phyloP scores from a whole-genome alignment of 2,113 vertebrate species.

The Hippopotamus amphibius region DNA sequence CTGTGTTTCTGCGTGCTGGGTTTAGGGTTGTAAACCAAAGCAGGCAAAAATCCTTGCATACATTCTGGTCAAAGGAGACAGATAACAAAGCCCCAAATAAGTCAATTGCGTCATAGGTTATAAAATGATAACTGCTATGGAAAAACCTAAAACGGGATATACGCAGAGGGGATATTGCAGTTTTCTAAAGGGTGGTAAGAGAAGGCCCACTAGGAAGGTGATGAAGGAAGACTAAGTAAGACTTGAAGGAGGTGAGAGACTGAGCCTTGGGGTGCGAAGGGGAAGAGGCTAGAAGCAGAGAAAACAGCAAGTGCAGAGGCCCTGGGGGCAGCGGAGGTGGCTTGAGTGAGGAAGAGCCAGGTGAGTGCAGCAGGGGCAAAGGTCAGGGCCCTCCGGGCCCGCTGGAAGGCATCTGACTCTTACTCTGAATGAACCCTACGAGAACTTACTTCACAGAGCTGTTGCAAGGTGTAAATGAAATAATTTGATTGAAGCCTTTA shows the following conservation, averaged over 20 bases:
- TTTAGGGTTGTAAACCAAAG: conserved; percentile 33
- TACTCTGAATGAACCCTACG: not conserved
- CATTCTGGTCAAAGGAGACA: not conserved
- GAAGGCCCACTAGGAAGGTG: not conserved
- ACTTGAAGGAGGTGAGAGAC: not conserved
- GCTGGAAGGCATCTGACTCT: not conserved
- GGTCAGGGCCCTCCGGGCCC: not conserved
- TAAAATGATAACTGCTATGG: not conserved
- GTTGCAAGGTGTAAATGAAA: not conserved
- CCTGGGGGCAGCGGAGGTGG: not conserved
- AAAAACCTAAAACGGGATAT: not conserved
- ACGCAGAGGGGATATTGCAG: not conserved
- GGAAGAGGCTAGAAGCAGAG: not conserved
- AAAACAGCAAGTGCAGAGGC: not conserved
- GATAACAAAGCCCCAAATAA: not conserved
- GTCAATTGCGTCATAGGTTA: not conserved
- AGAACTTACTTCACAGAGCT: not conserved
- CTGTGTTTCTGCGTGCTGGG: not conserved
- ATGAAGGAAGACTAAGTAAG: not conserved
- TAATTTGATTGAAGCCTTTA: not conserved
- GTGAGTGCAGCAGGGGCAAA: not conserved
- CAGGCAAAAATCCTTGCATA: not conserved
- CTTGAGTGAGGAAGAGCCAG: not conserved
- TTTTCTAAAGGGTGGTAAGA: not conserved
- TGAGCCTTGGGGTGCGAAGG: not conserved